Percentiles rank a stretch among this genome's conserved stretches.
Conservation (phyloP, 1,140 invertebrate species). For the Camponotus pennsylvanicus region DNA sequence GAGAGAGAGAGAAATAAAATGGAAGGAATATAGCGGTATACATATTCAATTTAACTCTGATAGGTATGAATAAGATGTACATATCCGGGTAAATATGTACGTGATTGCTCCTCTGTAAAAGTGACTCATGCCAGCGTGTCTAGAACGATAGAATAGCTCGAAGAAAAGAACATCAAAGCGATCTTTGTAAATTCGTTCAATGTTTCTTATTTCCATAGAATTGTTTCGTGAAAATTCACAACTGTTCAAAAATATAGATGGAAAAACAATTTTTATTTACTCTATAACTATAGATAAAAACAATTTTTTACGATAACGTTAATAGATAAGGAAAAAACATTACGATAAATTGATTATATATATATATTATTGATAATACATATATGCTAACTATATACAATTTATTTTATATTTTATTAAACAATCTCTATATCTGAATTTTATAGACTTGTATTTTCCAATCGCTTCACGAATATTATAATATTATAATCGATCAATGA, state of each 20-base stretch:
- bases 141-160: conserved; percentile 50
- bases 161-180: conserved; percentile 62
- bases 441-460: neutral
- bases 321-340: neutral
- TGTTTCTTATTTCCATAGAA: conserved; percentile 55
- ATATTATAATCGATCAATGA: neutral
- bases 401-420: neutral
- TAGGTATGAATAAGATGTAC: conserved; percentile 69
- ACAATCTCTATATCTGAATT: neutral
- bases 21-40: conserved; percentile 37
- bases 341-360: neutral
- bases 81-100: conserved; percentile 58
- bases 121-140: conserved; percentile 45
- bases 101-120: conserved; percentile 64
- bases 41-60: conserved; percentile 71
- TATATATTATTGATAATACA: neutral
- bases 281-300: neutral
- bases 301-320: neutral
- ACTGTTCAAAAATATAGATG: neutral
- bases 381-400: neutral
- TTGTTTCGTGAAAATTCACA: conserved; percentile 39
- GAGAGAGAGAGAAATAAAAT: conserved; percentile 15
- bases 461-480: conserved; percentile 6
- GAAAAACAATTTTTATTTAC: too few species aligned
- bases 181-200: conserved; percentile 48